These are phyloP conservation scores for Callipepla squamata DNA, from an alignment of 2,113 vertebrate species.

Conservation along the genomic window DNA sequence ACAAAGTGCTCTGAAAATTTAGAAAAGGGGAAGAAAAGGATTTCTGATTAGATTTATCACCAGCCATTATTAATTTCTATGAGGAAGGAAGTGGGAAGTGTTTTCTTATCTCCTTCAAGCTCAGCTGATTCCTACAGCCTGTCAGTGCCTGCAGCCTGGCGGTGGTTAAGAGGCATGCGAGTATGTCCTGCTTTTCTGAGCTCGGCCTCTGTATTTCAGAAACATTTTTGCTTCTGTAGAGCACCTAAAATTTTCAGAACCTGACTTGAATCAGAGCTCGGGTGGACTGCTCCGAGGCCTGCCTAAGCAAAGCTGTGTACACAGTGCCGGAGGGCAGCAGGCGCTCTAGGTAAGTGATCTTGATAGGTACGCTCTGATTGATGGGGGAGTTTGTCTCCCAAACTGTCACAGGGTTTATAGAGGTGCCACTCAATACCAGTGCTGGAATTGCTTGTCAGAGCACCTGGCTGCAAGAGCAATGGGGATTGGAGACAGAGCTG, in stretches of 20 bases:
- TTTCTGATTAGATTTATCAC: background rate
- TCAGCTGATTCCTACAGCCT: background rate
- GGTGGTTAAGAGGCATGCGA: accelerated
- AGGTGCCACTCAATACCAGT: conserved; percentile 89
- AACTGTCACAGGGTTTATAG: conserved; percentile 97
- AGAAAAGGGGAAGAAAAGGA: background rate
- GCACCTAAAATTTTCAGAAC: conserved; percentile 50
- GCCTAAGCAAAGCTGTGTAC: conserved; percentile 54
- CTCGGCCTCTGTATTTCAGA: background rate
- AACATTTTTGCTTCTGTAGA: background rate
- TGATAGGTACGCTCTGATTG: conserved; percentile 92
- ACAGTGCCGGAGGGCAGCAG: conserved; percentile 37
- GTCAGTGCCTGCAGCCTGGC: background rate
- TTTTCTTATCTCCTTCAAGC: background rate
- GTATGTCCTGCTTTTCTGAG: background rate
- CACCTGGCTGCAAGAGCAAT: conserved; percentile 76
- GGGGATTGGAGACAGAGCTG: conserved; percentile 78
- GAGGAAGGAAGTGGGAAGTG: background rate
- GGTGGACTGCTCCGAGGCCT: conserved; percentile 1
- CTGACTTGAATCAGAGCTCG: background rate
- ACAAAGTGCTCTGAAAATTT: background rate
- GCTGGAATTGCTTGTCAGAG: conserved; percentile 85
- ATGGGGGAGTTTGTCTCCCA: conserved; percentile 92
- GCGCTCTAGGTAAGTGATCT: conserved; percentile 84
- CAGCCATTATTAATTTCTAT: background rate